These are phyloP conservation scores for Muntiacus reevesi DNA, from an alignment of 2,113 vertebrate species.

Conservation along the genomic window DNA sequence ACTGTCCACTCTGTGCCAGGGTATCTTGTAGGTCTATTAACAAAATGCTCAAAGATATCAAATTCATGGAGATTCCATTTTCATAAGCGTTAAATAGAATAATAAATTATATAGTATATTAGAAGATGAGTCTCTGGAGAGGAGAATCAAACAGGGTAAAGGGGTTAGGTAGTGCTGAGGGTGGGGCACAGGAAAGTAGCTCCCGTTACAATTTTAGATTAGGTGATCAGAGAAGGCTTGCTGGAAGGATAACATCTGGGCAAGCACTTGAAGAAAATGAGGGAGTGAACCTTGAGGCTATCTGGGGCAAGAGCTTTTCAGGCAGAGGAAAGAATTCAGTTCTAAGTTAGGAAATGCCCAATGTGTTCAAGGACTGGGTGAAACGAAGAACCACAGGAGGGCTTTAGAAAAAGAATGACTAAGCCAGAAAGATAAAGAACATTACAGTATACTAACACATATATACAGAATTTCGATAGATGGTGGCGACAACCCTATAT, in stretches of 20 bases:
- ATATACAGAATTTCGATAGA: too few relatives aligned
- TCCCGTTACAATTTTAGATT: not conserved
- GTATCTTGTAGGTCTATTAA: not conserved
- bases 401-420: not conserved
- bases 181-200: not conserved
- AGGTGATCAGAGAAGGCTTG: not conserved
- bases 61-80: not conserved
- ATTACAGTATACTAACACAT: too few relatives aligned
- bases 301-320: not conserved
- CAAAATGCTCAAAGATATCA: not conserved
- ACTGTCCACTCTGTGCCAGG: not conserved
- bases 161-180: not conserved
- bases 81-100: not conserved
- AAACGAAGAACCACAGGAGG: not conserved
- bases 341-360: not conserved
- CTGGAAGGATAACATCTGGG: not conserved
- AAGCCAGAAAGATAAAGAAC: too few relatives aligned
- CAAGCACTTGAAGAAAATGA: not conserved
- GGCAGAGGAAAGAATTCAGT: not conserved
- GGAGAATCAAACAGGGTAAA: not conserved
- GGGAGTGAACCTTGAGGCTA: not conserved
- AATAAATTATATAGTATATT: not conserved
- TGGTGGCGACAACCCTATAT: too few relatives aligned
- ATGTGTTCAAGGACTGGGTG: not conserved
- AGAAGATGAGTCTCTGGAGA: not conserved